Evolutionary conservation across 2,888 invertebrate species (phyloP).

Genomic region (Pollenia labialis): DNA sequence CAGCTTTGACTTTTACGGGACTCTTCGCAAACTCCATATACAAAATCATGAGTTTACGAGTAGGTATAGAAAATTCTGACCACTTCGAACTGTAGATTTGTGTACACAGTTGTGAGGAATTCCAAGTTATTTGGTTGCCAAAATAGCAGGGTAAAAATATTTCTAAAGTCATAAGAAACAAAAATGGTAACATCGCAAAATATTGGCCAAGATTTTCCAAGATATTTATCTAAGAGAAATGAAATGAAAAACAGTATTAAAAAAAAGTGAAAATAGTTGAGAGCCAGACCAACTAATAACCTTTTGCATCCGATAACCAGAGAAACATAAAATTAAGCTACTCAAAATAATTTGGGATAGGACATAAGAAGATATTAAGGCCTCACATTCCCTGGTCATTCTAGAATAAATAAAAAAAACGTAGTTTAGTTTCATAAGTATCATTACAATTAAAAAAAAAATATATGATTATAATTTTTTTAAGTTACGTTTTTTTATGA

Average conservation of each 20-base stretch:
- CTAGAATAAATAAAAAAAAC: constrained; percentile 14
- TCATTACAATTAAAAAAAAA: too few relatives aligned
- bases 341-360: constrained; percentile 79
- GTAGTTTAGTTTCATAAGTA: too few relatives aligned
- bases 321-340: constrained; percentile 79
- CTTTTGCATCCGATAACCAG: constrained; percentile 78
- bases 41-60: constrained; percentile 76
- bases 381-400: constrained; percentile 73
- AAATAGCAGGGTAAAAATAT: constrained; percentile 81
- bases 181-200: constrained; percentile 76
- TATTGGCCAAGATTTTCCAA: constrained; percentile 73
- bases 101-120: constrained; percentile 76
- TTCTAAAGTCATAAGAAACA: constrained; percentile 78
- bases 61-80: constrained; percentile 76
- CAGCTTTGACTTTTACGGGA: constrained; percentile 78
- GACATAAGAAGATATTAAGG: constrained; percentile 76
- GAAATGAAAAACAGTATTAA: not conserved
- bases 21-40: constrained; percentile 80
- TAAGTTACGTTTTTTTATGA: too few relatives aligned
- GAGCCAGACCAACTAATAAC: constrained; percentile 55
- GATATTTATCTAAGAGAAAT: constrained; percentile 71
- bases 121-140: constrained; percentile 79
- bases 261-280: not conserved
- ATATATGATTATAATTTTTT: too few relatives aligned
- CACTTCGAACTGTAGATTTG: constrained; percentile 79